Base-by-base conservation (phyloP, 2,888 invertebrate species). In the Boloria selene region DNA sequence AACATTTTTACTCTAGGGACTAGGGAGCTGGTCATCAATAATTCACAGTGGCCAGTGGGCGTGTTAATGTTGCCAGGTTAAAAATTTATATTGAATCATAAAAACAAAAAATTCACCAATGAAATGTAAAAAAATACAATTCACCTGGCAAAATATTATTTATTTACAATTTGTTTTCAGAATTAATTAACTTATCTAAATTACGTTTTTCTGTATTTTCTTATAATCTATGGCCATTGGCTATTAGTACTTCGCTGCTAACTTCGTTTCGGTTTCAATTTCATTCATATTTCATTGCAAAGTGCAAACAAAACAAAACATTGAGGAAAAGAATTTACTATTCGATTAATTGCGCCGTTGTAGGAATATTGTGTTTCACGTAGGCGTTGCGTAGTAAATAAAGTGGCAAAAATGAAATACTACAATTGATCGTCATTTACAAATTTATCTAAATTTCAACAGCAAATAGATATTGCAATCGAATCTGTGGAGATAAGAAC, bases 401-500 rank as follows among this genome's bases (percentile, higher is more conserved):
- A 55, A 31, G 51, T 58, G 50, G 45, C 52, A 52, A 69, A 67
- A 64, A 67, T 67, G 67, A 65, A 65, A 67, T 38, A 56, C 44
- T 18, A 49, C 26, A 31, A 58, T 60, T 60, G 31, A 60, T 18
- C 14, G 50, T 62, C 22, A 18, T 10, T 45, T 45, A 51, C 42
- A 51, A 64, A 64, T 58, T 62, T 52, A 51, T 59, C 53, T 53
- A n/a, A 16, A 55, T 14, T 47, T 61, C 61, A 60, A 55, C 61
- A 47, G 38, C 38, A 53, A 61, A 62, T 22, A 58, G 65, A 69
- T 70, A 68, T 68, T 69, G 58, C 64, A 67, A 70, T 72, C 70
- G 67, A 70, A 70, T 73, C 70, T 74, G 67, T 72, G 54, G 67
- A 74, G 76, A 75, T 79, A 80, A 73, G 70, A 74, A 66, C 79